Base-by-base conservation (phyloP, 2,888 invertebrate genomes). In the Tortricodes alternella region DNA sequence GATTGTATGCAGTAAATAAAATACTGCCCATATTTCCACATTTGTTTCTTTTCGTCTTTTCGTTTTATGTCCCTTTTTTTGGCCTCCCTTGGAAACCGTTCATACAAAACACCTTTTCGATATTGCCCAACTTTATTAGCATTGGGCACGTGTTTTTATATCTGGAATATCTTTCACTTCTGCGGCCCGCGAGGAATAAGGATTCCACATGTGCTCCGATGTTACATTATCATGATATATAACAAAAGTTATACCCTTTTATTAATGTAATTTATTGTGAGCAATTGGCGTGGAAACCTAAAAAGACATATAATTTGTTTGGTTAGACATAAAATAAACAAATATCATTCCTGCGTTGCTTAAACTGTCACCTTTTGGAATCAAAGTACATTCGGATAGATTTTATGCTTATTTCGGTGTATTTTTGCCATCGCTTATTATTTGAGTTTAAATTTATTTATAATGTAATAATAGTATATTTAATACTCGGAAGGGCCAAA, bases 1-100 rank as follows among this genome's bases (percentile, higher is more conserved):
- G 79, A 89, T 89, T 90, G 89, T 88, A 83, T 86, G 85, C 84
- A 88, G 89, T 89, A 90, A 90, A 91, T 90, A 91, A 90, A 88
- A 90, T 89, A 91, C 89, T 83, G 83, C 78, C 81, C 85, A 86
- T 89, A 87, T 87, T 88, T 89, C 85, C 83, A 85, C 85, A 83
- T 88, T 86, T 85, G 84, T 85, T 87, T 87, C 83, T 85, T 83
- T 77, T 71, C 76, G 73, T 87, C 83, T 85, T 83, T 76, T 70
- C 76, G 72, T 85, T 85, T 89, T 89, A 88, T 83, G 81, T 75
- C 82, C 85, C 76, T 81, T 85, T 87, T 85, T 85, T 85, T 85
- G 81, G 83, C 79, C 76, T 83, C 81, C 68, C 76, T 74, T 74
- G 78, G 78, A 85, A 86, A 85, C 78, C 85, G 83, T 86, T 87